Evolutionary conservation across 2,797 vertebrate species (phyloP), one percentile per base, ranked within the genome.

Genomic region (Micromesistius poutassou): DNA sequence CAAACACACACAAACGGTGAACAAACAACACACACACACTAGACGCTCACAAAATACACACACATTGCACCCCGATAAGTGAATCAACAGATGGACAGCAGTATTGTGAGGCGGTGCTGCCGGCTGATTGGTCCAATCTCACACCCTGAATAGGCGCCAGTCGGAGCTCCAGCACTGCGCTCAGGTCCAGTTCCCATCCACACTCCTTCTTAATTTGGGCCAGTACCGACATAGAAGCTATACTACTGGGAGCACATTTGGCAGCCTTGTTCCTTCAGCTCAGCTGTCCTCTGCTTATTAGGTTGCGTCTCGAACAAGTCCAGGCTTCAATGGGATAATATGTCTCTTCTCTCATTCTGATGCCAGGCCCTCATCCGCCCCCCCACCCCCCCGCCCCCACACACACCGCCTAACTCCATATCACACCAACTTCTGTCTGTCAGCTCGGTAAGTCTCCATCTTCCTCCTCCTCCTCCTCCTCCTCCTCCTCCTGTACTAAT

Each of bases 121-220:
- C 81, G 86, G 85, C 84, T 87, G 87, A 90, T 79, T 86, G 86
- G 78, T 87, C 84, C 89, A 87, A 87, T 91, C 87, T 88, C 79
- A 80, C 77, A 35, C 80, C 79, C 77, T 90, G 87, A 91, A 91
- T 84, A 78, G 80, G 81, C 85, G 86, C 83, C 82, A 87, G 82
- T 77, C 72, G 76, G 88, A 91, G 88, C 75, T 82, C 76, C 77
- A 83, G 84, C 75, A 78, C 77, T 86, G 33, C 50, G 79, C 74
- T 46, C 35, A 82, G 84, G 84, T 85, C 85, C 83, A 71, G 79
- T 85, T 89, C 86, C 81, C 82, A 80, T 81, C 79, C 82, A 35
- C 16, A 81, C 88, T 91, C 88, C 74, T 86, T 91, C 91, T 88
- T 93, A 91, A 94, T 93, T 92, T 91, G 88, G 90, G 86, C 90